These are phyloP conservation scores for Neosilurus mollespiculum DNA, from an alignment of 2,797 vertebrate species.

Conservation along the genomic window DNA sequence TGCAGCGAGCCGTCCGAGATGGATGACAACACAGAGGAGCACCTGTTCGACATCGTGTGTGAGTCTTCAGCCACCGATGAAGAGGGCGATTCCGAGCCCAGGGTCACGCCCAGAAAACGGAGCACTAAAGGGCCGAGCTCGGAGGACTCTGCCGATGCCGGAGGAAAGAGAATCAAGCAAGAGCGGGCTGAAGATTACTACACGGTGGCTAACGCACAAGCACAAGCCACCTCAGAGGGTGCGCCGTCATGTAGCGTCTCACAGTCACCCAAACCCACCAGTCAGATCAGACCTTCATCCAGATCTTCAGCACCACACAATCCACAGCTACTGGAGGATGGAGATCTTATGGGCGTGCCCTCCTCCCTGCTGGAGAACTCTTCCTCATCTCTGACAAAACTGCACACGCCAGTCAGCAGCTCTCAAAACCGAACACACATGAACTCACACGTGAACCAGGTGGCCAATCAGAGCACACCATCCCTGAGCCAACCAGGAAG, in stretches of 20 bases:
- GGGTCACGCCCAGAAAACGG: conserved; percentile 69
- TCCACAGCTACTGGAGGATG: conserved; percentile 57
- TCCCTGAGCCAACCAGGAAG: conserved; percentile 77
- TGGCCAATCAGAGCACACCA: conserved; percentile 60
- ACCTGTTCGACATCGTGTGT: conserved; percentile 83
- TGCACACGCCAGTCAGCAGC: conserved; percentile 65
- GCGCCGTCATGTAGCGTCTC: conserved; percentile 63
- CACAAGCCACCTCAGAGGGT: conserved; percentile 65
- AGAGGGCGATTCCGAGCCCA: conserved; percentile 81
- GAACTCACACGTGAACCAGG: conserved; percentile 70
- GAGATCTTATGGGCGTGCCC: conserved; percentile 67
- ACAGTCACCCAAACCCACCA: conserved; percentile 76
- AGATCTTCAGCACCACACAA: conserved; percentile 64
- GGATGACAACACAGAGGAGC: conserved; percentile 80
- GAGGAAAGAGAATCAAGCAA: conserved; percentile 86
- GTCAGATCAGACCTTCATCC: conserved; percentile 59
- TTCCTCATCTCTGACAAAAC: conserved; percentile 60
- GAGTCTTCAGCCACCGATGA: conserved; percentile 87
- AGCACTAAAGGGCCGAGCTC: conserved; percentile 42
- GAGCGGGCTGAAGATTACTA: conserved; percentile 84
- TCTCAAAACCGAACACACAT: conserved; percentile 68
- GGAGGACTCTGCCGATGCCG: conserved; percentile 65
- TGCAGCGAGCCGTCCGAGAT: conserved; percentile 84
- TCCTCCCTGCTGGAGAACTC: conserved; percentile 62
- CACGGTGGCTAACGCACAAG: conserved; percentile 78